These are phyloP conservation scores for Virgularia gustaviana DNA, from an alignment of 92 coral and sea anemone genomes.

Conservation along the genomic window DNA sequence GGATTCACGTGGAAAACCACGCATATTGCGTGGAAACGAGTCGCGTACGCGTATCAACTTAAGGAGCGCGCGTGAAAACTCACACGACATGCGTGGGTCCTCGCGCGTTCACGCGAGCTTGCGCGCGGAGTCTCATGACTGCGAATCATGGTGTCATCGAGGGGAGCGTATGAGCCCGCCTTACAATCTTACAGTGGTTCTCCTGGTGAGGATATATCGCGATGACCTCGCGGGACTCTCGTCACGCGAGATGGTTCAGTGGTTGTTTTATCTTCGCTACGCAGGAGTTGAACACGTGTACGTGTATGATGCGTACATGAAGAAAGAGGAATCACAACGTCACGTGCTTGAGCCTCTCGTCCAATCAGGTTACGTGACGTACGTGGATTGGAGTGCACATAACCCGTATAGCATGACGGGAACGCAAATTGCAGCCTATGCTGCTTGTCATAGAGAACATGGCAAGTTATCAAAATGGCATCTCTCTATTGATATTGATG, in stretches of 20 bases:
- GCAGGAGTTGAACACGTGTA: constrained; percentile 67
- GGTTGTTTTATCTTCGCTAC: constrained; percentile 57
- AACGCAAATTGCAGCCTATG: constrained; percentile 61
- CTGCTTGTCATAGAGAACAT: constrained; percentile 19
- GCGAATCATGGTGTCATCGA: constrained; percentile 55
- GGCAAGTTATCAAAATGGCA: constrained; percentile 15
- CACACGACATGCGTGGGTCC: not conserved
- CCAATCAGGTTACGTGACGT: constrained; percentile 55
- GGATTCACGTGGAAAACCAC: not conserved
- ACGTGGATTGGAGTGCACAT: constrained; percentile 57
- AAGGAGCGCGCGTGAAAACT: not conserved
- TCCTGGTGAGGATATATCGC: constrained; percentile 43
- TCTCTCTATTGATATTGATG: constrained; percentile 59
- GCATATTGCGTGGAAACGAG: not conserved
- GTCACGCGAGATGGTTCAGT: constrained; percentile 59
- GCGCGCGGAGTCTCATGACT: not conserved
- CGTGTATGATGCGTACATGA: constrained; percentile 61
- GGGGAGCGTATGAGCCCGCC: constrained; percentile 46
- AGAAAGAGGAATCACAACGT: constrained; percentile 55
- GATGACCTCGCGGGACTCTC: constrained; percentile 48
- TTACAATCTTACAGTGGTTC: constrained; percentile 50
- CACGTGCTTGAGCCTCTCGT: constrained; percentile 49
- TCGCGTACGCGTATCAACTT: not conserved
- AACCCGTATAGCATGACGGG: constrained; percentile 49
- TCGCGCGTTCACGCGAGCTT: no score